These are phyloP conservation scores for Eufriesea mexicana DNA, from an alignment of 1,140 invertebrate species.

Conservation along the genomic window DNA sequence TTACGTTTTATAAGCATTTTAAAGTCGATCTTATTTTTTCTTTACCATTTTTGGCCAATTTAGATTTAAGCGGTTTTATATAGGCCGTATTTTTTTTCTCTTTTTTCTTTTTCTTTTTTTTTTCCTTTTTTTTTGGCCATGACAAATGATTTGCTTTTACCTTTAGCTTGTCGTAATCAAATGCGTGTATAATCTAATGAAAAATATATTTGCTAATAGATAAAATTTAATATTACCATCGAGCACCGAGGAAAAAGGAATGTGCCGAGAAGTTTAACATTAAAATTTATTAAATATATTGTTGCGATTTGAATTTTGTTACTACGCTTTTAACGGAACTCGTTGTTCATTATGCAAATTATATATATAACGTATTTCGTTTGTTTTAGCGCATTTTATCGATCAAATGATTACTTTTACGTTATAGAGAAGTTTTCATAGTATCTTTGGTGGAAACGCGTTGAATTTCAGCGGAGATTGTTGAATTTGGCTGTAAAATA, in stretches of 20 bases:
- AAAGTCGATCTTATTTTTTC: constrained; percentile 54
- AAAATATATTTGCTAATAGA: constrained; percentile 18
- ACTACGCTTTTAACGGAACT: constrained; percentile 53
- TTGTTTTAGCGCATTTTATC: constrained; percentile 64
- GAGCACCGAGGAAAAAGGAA: constrained; percentile 5
- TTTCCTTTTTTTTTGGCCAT: constrained; percentile 58
- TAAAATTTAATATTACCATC: not conserved
- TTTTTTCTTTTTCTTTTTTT: constrained; percentile 41
- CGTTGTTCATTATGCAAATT: constrained; percentile 48
- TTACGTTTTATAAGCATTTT: constrained; percentile 62
- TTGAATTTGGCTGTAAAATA: constrained; percentile 82
- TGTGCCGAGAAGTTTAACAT: not conserved
- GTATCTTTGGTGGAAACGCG: constrained; percentile 50
- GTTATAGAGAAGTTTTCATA: constrained; percentile 48
- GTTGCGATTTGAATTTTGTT: constrained; percentile 42
- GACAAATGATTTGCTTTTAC: constrained; percentile 58
- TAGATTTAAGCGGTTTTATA: constrained; percentile 65
- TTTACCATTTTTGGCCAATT: constrained; percentile 46
- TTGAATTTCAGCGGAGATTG: constrained; percentile 79
- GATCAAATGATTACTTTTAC: constrained; percentile 54
- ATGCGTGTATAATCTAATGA: constrained; percentile 12
- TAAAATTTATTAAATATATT: constrained; percentile 21
- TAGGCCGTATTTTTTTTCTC: constrained; percentile 49
- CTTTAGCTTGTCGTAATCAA: constrained; percentile 11
- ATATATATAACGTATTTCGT: constrained; percentile 38